A percentile compares a stretch with the other conserved stretches of the same genome.
Conservation (phyloP, 2,113 vertebrate species). For the Thermophis baileyi region DNA sequence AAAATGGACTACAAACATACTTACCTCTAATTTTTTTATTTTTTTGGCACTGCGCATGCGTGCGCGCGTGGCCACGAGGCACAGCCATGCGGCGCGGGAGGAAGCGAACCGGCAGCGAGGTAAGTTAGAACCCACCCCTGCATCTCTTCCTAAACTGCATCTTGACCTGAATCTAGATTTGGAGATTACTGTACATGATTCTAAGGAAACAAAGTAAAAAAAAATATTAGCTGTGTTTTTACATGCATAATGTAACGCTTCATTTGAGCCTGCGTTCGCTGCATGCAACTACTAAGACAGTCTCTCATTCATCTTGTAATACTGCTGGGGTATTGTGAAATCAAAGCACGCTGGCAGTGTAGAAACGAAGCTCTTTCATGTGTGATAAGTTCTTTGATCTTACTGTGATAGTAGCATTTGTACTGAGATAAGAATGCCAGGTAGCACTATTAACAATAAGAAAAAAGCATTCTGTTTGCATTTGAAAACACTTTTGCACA, state of each 20-base stretch:
- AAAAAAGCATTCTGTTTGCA: constrained; percentile 34
- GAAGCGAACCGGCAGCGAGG: too few relatives aligned
- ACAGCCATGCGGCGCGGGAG: too few relatives aligned
- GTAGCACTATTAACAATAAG: neutral
- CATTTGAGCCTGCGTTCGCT: neutral
- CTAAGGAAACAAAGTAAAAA: neutral
- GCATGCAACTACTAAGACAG: constrained; percentile 32
- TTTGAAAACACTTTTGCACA: constrained; percentile 36
- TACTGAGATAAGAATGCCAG: neutral
- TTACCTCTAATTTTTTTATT: too few relatives aligned
- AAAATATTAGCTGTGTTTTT: neutral
- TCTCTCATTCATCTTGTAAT: constrained; percentile 34
- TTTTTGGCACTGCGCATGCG: too few relatives aligned
- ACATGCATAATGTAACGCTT: neutral
- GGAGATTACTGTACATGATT: neutral
- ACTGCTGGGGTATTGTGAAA: constrained; percentile 37
- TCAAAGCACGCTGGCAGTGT: constrained; percentile 31
- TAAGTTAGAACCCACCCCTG: too few relatives aligned
- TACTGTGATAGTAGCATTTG: constrained; percentile 23
- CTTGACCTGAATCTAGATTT: neutral
- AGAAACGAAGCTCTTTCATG: neutral
- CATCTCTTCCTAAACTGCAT: neutral
- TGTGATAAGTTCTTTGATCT: constrained; percentile 25
- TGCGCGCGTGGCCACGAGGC: too few relatives aligned
- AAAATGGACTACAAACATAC: too few relatives aligned